Percentiles rank a stretch among this genome's conserved stretches.
These are phyloP conservation scores for Orthochromis indermauri DNA, from an alignment of 2,113 vertebrate species.

Conservation along the genomic window DNA sequence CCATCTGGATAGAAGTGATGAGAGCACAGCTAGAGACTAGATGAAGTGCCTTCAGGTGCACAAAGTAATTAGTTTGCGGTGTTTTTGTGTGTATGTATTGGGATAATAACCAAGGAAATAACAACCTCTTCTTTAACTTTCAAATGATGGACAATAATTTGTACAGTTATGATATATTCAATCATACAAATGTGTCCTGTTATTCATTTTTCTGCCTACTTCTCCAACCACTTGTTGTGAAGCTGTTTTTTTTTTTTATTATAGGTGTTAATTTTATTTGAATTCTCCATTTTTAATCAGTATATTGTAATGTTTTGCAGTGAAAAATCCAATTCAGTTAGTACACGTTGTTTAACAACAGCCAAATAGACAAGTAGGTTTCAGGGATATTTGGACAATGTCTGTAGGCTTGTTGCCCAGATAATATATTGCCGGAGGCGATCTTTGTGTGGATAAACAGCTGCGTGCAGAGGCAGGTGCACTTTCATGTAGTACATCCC, in stretches of 20 bases:
- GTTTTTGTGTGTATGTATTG: background rate
- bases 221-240: background rate
- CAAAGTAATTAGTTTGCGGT: slow-evolving; percentile 32
- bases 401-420: background rate
- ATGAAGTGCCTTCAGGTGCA: slow-evolving; percentile 4
- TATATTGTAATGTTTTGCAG: background rate
- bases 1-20: slow-evolving; percentile 21
- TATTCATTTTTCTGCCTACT: background rate
- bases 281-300: background rate
- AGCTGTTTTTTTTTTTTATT: background rate
- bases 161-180: background rate
- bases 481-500: background rate
- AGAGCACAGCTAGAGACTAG: slow-evolving; percentile 9
- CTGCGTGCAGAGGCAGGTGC: background rate
- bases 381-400: background rate
- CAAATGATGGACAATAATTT: background rate
- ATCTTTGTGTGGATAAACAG: background rate
- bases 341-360: background rate
- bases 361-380: background rate
- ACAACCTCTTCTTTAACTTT: background rate
- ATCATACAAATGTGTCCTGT: background rate
- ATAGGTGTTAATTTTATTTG: background rate
- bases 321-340: background rate
- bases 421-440: background rate
- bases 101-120: background rate